phyloP scores from a whole-genome alignment of 1,140 invertebrate genomes.

The Hestina assimilis region DNA sequence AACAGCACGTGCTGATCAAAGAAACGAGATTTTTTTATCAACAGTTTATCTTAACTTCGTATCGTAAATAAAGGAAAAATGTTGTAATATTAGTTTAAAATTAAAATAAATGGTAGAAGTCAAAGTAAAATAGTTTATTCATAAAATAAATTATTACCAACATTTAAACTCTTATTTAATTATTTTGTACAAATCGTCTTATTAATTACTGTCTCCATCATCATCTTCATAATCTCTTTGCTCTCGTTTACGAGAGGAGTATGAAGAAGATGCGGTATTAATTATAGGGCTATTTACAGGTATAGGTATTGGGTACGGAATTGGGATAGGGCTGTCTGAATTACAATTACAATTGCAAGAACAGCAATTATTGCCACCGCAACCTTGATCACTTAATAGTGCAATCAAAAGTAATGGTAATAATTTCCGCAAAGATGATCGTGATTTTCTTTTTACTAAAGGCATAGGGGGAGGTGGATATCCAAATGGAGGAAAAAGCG shows the following conservation, averaged over 20 bases:
- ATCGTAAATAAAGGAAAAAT: neutral
- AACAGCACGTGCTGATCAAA: constrained; percentile 19
- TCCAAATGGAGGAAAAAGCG: constrained; percentile 15
- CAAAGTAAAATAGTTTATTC: neutral
- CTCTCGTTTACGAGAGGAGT: constrained; percentile 22
- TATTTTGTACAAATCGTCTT: neutral
- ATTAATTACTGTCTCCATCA: neutral
- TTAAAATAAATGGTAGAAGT: neutral
- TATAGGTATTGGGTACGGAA: constrained; percentile 43
- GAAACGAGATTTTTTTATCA: neutral
- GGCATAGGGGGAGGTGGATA: constrained; percentile 19
- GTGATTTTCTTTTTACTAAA: constrained; percentile 31
- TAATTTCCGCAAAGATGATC: constrained; percentile 35
- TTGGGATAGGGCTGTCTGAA: constrained; percentile 36
- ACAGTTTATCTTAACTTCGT: neutral
- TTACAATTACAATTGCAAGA: constrained; percentile 30
- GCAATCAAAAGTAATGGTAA: constrained; percentile 45
- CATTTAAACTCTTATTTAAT: neutral
- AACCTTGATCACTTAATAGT: constrained; percentile 31
- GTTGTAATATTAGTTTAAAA: neutral
- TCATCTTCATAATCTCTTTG: constrained; percentile 16
- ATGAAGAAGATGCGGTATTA: constrained; percentile 19
- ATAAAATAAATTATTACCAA: constrained; percentile 7
- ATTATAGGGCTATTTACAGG: constrained; percentile 34
- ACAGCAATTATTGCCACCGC: constrained; percentile 21